Evolutionary conservation across 2,113 vertebrate genomes (phyloP).

Genomic region (Pholis gunnellus): DNA sequence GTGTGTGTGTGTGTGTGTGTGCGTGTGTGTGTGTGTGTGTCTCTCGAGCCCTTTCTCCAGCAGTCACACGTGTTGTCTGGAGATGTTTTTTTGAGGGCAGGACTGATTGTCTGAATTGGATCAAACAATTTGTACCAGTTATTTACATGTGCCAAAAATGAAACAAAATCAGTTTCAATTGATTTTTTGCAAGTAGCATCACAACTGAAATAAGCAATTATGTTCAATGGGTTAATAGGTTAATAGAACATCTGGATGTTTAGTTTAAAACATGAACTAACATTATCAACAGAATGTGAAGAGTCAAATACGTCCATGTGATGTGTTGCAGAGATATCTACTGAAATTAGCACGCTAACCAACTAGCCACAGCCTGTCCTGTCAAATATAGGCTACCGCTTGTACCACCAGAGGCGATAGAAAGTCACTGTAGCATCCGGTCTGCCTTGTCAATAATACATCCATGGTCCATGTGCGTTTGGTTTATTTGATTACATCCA

Average conservation of each 20-base stretch:
- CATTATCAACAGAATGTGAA: too few species aligned
- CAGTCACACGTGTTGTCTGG: not conserved
- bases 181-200: not conserved
- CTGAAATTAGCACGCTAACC: not conserved
- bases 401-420: not conserved
- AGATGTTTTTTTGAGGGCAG: not conserved
- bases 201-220: not conserved
- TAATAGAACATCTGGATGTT: too few species aligned
- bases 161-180: not conserved
- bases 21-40: too few species aligned
- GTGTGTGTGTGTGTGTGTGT: not conserved
- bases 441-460: not conserved
- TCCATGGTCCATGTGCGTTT: not conserved
- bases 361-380: not conserved
- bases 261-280: too few species aligned
- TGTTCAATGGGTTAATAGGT: not conserved
- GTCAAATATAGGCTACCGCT: not conserved
- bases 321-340: not conserved
- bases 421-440: not conserved
- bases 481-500: not conserved
- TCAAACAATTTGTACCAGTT: not conserved
- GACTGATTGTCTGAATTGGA: conserved; percentile 1
- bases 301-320: too few species aligned
- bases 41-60: conserved; percentile 18
- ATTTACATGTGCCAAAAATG: not conserved